Percentiles rank a stretch among this genome's conserved stretches.
Conservation (phyloP, 2,797 vertebrate genomes). For the Tadarida brasiliensis region DNA sequence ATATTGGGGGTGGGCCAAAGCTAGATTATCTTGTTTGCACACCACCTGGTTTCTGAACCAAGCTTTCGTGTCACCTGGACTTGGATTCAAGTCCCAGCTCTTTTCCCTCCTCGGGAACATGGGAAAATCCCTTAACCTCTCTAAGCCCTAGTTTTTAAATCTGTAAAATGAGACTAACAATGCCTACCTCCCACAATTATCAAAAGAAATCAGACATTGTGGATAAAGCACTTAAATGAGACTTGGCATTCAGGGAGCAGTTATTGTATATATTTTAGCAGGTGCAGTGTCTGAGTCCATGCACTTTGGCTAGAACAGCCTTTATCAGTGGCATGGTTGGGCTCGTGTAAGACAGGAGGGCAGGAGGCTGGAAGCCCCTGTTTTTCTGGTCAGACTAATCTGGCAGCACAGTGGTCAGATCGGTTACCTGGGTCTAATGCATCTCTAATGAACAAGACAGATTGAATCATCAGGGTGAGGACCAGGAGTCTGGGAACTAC, state of each 20-base stretch:
- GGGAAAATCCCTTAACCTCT: neutral
- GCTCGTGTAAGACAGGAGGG: neutral
- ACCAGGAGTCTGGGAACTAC: neutral
- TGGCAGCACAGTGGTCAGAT: neutral
- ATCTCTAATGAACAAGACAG: neutral
- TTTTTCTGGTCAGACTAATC: neutral
- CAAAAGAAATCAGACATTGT: neutral
- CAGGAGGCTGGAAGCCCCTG: neutral
- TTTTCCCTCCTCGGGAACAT: neutral
- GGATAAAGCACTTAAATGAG: neutral
- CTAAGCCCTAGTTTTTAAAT: neutral
- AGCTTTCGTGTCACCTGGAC: neutral
- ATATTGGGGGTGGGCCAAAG: neutral
- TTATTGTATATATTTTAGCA: neutral
- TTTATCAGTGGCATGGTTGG: neutral
- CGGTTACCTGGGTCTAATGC: neutral
- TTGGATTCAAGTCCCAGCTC: neutral
- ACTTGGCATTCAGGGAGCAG: neutral
- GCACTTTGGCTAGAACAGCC: neutral
- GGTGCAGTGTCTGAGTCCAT: neutral
- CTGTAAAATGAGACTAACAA: neutral
- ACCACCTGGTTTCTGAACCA: neutral
- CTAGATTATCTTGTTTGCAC: neutral
- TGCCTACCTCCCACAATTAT: neutral
- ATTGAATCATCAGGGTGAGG: neutral